Percentiles rank a stretch among this genome's conserved stretches.
Evolutionary conservation across 2,113 vertebrate species (phyloP).

Genomic region (Mungos mungo): DNA sequence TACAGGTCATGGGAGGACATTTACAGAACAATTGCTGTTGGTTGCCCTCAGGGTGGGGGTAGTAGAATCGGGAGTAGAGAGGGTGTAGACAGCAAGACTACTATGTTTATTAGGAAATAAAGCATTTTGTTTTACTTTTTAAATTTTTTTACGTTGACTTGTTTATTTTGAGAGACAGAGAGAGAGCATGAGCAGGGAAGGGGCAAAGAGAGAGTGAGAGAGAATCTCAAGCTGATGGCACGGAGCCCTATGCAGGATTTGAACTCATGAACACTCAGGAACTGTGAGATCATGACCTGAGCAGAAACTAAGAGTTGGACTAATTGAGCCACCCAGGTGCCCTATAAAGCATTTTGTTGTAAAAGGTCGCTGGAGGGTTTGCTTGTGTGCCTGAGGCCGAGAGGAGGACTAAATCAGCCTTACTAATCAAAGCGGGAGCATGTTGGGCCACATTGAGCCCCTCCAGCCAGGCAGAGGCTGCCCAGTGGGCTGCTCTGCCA

Average conservation of each 20-base stretch:
- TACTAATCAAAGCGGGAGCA: slow-evolving; percentile 60
- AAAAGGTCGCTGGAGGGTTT: slow-evolving; percentile 68
- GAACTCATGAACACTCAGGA: too few species aligned
- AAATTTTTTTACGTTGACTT: too few species aligned
- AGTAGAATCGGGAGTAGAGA: background rate
- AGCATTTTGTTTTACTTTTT: background rate
- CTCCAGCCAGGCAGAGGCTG: background rate
- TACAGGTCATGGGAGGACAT: background rate
- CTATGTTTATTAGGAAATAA: background rate
- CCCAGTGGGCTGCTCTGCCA: slow-evolving; percentile 55
- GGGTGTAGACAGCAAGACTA: background rate
- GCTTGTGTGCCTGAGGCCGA: slow-evolving; percentile 39
- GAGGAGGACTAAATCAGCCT: slow-evolving; percentile 27
- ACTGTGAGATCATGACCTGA: too few species aligned
- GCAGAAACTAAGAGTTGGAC: too few species aligned
- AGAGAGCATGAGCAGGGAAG: too few species aligned
- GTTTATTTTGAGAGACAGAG: too few species aligned
- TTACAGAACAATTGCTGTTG: background rate
- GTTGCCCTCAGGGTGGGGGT: background rate
- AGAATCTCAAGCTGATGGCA: too few species aligned
- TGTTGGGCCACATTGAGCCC: slow-evolving; percentile 51
- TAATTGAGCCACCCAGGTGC: too few species aligned
- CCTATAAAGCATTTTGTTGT: background rate
- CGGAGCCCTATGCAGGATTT: too few species aligned
- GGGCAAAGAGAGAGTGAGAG: too few species aligned